Evolutionary conservation across 2,797 vertebrate genomes (phyloP).

Genomic region (Hippoglossus hippoglossus): DNA sequence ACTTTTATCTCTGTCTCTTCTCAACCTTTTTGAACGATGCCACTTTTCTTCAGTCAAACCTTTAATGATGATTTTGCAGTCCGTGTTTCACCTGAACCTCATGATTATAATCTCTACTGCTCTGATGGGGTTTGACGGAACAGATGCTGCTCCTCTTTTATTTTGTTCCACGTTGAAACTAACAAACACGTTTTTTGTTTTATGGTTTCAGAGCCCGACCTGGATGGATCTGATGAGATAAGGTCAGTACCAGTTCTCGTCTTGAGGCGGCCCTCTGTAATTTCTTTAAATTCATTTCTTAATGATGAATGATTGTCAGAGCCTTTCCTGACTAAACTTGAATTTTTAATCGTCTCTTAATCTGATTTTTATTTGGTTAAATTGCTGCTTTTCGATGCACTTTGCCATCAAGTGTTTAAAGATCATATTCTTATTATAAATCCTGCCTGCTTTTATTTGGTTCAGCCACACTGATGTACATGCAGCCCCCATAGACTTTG

Average conservation of each 20-base stretch:
- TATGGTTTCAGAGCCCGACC: slow-evolving; percentile 1
- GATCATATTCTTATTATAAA: no score
- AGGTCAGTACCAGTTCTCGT: background rate
- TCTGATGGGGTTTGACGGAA: slow-evolving; percentile 74
- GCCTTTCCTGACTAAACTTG: no score
- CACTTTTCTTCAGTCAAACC: slow-evolving; percentile 60
- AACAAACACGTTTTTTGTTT: background rate
- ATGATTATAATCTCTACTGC: slow-evolving; percentile 79
- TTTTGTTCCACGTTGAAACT: fast-evolving
- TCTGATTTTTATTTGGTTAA: no score
- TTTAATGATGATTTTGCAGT: slow-evolving; percentile 84
- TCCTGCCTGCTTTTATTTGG: no score
- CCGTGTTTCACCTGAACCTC: slow-evolving; percentile 84
- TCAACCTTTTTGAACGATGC: background rate
- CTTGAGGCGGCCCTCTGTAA: no score
- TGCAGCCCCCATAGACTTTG: no score
- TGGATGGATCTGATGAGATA: background rate
- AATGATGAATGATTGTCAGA: no score
- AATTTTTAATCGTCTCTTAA: no score
- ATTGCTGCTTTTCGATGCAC: no score
- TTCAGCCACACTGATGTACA: no score
- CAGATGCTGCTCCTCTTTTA: fast-evolving
- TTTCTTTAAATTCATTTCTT: no score
- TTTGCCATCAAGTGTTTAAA: no score
- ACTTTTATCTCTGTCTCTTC: background rate